Base-by-base conservation (phyloP, 2,888 invertebrate genomes). In the Petrolisthes cinctipes region DNA sequence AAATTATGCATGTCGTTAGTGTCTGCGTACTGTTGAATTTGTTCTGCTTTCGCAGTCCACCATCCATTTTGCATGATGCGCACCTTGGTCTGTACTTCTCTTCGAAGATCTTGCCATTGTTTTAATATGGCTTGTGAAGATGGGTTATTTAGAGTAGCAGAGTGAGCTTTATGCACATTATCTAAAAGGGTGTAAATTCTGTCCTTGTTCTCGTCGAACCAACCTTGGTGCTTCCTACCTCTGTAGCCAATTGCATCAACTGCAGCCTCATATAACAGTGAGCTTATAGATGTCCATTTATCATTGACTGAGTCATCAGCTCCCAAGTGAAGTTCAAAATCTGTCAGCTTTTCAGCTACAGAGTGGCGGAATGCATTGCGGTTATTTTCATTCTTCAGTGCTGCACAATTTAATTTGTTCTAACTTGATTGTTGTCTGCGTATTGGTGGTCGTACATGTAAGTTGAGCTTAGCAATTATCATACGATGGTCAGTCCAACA, bases 1-100 rank as follows among this genome's bases (percentile, higher is more conserved):
- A 78, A 78, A 51, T 51, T 20, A 37, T 78, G 51, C 20, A 51
- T 37, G 37, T 78, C 54, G 78, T 78, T 20, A 54, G 11, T 37
- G 78, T 78, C 78, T 5, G 78, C 78, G 37, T 37, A 51, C 17
- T 37, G 37, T 37, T 78, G 78, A 9, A 78, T 78, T 51, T 78
- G 14, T 54, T 53, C 5, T 11, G 37, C 78, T 51, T 20, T 78
- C 17, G 6, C 51, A 37, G 11, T 20, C 78, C 78, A 78, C 78
- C 78, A 73, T 7, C n/a, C 73, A 20, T 73, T 20, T n/a, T 73
- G n/a, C n/a, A 73, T 17, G 7, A 7, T 73, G 6, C 11, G 9
- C n/a, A 73, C 6, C 6, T 9, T n/a, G 17, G 17, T 73, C 6
- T 7, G n/a, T 73, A 7, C n/a, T 73, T 17, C 73, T 6, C 6